Percentiles rank a stretch among this genome's conserved stretches.
Evolutionary conservation across 2,888 invertebrate genomes (phyloP).

Genomic region (Papilio protenor): DNA sequence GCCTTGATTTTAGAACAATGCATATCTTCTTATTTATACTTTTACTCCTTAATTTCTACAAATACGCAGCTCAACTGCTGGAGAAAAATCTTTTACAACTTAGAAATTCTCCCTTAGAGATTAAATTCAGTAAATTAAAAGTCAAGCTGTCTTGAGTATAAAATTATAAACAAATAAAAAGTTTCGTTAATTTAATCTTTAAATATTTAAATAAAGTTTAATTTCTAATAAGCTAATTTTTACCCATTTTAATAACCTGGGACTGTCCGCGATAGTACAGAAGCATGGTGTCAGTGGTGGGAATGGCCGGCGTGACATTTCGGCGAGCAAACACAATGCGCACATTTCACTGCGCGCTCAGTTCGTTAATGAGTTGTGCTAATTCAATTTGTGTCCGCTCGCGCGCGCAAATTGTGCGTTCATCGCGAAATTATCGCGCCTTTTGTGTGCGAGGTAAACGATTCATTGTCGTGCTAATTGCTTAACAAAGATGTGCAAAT

Average conservation of each 20-base stretch:
- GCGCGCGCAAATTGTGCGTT: conserved; percentile 18
- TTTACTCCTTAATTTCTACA: background rate
- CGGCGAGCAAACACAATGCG: conserved; percentile 33
- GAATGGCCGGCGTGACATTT: conserved; percentile 29
- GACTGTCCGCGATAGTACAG: conserved; percentile 4
- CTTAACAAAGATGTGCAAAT: conserved; percentile 39
- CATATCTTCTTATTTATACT: background rate
- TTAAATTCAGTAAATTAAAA: background rate
- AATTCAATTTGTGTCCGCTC: conserved; percentile 29
- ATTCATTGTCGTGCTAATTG: conserved; percentile 38
- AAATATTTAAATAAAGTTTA: background rate
- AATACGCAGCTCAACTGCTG: background rate
- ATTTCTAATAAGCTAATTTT: background rate
- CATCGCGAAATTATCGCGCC: conserved; percentile 32
- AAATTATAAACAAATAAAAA: background rate
- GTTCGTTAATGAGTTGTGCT: conserved; percentile 29
- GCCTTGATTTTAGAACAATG: background rate
- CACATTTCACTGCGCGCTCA: conserved; percentile 29
- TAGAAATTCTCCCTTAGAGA: background rate
- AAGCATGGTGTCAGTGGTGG: conserved; percentile 24
- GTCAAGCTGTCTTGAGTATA: background rate
- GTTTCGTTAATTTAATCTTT: background rate
- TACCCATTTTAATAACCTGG: background rate
- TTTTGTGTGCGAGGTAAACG: conserved; percentile 23
- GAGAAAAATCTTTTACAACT: background rate